Evolutionary conservation across 2,797 vertebrate genomes (phyloP), one percentile per base, ranked within the genome.

Genomic region (Malacoctenus gilli): DNA sequence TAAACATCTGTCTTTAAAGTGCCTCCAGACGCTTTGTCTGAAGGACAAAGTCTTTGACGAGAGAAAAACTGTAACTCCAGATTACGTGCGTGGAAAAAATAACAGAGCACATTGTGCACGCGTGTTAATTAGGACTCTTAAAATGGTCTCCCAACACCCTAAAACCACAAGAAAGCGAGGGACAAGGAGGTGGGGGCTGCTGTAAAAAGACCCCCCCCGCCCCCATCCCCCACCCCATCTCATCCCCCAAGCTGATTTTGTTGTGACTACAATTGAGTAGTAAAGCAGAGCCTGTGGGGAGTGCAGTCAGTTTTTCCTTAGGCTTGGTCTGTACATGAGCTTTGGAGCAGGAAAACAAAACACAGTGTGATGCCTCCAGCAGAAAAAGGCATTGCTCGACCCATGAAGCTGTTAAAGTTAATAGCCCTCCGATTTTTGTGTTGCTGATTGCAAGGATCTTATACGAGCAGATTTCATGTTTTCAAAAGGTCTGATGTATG

Each of bases 1-100:
- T 63, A 75, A 81, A 76, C 57, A 71, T 79, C 70, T 79, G 36
- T 75, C 81, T 56, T 76, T 64, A 56, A 66, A 66, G 49, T 57
- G 49, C 39, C 36, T 76, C 46, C 54, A 70, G 78, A 72, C 18
- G 4, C 6, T 34, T 68, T 23, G 39, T 47, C 39, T 70, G 34
- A 79, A 62, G 53, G 61, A 68, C 58, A 63, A 41, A 41, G 21
- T 32, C 39, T 58, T 59, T 39, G 60, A 72, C 31, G 30, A 43
- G 14, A 66, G n/a, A 39, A 36, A 60, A 4, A 28, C 25, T 49
- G 15, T 37, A 36, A 40, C 40, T 23, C 35, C 39, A 48, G 59
- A 55, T 66, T 62, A 50, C 19, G 1, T 40, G 22, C 36, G 43
- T 61, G 74, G 57, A 67, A 72, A n/a, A 79, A 72, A 44, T 18